phyloP scores from a whole-genome alignment of 2,113 vertebrate species.

The Rhinolophus sinicus region DNA sequence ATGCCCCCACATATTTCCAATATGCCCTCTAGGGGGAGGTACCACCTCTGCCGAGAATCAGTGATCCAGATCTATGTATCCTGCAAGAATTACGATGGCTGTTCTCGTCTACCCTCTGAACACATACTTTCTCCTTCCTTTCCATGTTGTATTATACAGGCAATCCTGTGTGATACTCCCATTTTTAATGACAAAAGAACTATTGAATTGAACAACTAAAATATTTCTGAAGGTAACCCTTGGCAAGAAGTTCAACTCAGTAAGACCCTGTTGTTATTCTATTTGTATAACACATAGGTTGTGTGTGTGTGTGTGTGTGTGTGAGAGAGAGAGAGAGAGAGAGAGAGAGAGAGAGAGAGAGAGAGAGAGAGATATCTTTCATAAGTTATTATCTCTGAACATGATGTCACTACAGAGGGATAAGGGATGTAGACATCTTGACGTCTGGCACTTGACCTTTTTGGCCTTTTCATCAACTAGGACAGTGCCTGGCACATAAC shows the following conservation, averaged over 20 bases:
- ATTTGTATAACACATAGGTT: not conserved
- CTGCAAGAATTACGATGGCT: not conserved
- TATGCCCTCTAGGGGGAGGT: constrained; percentile 41
- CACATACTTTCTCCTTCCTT: not conserved
- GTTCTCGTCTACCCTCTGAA: not conserved
- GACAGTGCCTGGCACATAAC: accelerated
- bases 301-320: too few species aligned
- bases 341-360: not conserved
- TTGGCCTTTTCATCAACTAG: not conserved
- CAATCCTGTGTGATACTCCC: not conserved
- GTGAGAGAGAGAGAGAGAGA: too few species aligned
- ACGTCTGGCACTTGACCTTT: not conserved
- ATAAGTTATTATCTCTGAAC: not conserved
- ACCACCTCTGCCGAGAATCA: constrained; percentile 21
- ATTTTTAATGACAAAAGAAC: not conserved
- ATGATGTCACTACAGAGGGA: not conserved
- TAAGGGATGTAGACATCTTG: not conserved
- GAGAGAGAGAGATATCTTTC: not conserved
- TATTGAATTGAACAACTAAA: not conserved
- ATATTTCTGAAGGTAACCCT: not conserved
- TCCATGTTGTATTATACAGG: not conserved
- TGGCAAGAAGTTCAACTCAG: not conserved
- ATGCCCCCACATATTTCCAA: not conserved
- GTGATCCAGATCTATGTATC: not conserved
- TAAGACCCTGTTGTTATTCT: not conserved